These are phyloP conservation scores for Dyspetes luteomarginatus DNA, from an alignment of 2,888 invertebrate species.

Conservation along the genomic window DNA sequence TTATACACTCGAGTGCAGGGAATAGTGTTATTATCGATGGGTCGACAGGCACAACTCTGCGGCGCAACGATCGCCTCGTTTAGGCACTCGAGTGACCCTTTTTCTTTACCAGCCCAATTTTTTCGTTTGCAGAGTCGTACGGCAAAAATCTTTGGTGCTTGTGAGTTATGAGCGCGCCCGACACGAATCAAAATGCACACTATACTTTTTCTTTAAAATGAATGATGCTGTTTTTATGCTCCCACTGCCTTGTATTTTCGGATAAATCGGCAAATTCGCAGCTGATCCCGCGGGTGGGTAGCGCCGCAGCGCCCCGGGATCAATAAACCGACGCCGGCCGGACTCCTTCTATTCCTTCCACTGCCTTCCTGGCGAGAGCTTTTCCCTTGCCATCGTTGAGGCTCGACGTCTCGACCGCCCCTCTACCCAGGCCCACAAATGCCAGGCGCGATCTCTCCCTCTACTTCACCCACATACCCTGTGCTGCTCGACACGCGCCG, in stretches of 20 bases:
- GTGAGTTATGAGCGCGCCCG: too few relatives aligned
- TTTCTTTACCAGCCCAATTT: too few relatives aligned
- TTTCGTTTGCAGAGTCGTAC: too few relatives aligned
- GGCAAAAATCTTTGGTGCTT: too few relatives aligned
- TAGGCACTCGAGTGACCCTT: background rate
- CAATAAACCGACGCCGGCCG: constrained; percentile 82
- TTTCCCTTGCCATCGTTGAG: constrained; percentile 69
- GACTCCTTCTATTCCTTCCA: constrained; percentile 80
- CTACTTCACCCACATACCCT: background rate
- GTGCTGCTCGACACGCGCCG: background rate
- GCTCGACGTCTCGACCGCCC: constrained; percentile 76
- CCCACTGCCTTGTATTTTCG: constrained; percentile 24
- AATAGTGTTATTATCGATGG: background rate
- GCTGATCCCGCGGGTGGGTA: constrained; percentile 81
- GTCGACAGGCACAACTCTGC: background rate
- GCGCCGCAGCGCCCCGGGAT: constrained; percentile 83
- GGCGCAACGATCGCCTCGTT: background rate
- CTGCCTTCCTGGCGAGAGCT: constrained; percentile 75
- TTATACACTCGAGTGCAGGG: background rate
- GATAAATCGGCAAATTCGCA: constrained; percentile 68
- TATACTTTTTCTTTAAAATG: background rate
- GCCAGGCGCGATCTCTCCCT: constrained; percentile 47
- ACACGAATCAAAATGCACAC: background rate
- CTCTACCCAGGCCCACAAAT: constrained; percentile 59
- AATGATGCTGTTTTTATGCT: constrained; percentile 3